Conservation (phyloP, 2,888 invertebrate genomes). For the Drosophila buzzatii region DNA sequence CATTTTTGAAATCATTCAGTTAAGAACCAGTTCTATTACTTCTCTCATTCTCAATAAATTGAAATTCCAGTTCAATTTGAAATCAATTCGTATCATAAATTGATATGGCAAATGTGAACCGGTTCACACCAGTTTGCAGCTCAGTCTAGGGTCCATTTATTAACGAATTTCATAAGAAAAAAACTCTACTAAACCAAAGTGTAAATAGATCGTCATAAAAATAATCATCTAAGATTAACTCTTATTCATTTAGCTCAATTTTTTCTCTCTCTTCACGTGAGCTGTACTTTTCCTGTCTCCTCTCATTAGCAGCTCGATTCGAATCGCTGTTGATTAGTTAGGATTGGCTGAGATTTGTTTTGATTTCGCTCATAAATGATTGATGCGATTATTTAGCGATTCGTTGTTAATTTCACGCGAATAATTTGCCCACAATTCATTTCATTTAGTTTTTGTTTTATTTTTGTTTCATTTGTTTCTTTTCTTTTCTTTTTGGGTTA, state of each 20-base stretch:
- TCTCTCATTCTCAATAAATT: neutral
- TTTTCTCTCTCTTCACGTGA: constrained; percentile 15
- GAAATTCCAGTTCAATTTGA: neutral
- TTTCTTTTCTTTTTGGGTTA: constrained; percentile 36
- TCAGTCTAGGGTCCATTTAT: neutral
- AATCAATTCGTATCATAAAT: neutral
- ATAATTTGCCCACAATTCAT: constrained; percentile 44
- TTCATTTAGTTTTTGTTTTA: neutral
- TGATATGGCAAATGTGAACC: neutral
- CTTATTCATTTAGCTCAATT: neutral
- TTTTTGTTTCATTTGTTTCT: neutral
- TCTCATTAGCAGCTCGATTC: constrained; percentile 39
- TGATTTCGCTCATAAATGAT: constrained; percentile 11
- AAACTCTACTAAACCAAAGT: neutral
- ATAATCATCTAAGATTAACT: constrained; percentile 22
- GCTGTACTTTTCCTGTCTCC: constrained; percentile 31
- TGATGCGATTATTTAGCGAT: constrained; percentile 38
- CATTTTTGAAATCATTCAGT: too few relatives aligned
- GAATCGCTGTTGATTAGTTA: constrained; percentile 45
- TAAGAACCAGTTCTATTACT: neutral
- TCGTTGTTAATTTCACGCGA: constrained; percentile 52
- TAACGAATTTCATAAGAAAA: neutral
- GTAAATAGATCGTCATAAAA: constrained; percentile 14
- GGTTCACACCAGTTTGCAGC: neutral
- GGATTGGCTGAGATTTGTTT: constrained; percentile 14